Conservation (phyloP, 2,888 invertebrate genomes). For the Limnephilus rhombicus region DNA sequence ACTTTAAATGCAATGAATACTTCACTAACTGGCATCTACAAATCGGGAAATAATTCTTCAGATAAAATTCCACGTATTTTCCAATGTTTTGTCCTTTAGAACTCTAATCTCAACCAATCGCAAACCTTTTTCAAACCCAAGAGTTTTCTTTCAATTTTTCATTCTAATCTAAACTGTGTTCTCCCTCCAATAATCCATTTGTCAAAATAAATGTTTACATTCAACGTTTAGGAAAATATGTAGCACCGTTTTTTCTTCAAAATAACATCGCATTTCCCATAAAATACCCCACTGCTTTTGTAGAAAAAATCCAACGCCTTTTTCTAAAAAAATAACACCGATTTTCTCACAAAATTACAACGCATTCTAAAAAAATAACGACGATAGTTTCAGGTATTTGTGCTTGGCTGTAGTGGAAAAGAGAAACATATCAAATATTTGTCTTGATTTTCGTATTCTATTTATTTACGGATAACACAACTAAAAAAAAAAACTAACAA, state of each 20-base stretch:
- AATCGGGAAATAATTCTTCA: not conserved
- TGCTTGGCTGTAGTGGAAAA: not conserved
- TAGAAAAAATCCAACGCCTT: not conserved
- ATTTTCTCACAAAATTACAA: not conserved
- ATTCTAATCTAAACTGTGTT: slow-evolving; percentile 10
- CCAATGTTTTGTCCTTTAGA: not conserved
- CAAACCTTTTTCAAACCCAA: not conserved
- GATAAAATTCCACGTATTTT: not conserved
- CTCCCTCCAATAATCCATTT: slow-evolving; percentile 12
- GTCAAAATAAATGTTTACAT: slow-evolving; percentile 34
- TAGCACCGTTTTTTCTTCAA: not conserved
- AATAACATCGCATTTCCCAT: not conserved
- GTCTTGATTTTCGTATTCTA: too few species aligned
- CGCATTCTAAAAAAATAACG: not conserved
- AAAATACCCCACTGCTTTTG: not conserved
- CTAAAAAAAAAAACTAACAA: too few species aligned
- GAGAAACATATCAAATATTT: not conserved
- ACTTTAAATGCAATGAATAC: not conserved
- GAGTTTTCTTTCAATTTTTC: not conserved
- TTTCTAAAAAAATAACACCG: not conserved
- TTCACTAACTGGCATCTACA: not conserved
- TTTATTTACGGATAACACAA: too few species aligned
- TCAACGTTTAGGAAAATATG: not conserved
- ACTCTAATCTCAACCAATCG: not conserved
- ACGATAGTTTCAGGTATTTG: not conserved